Conservation (phyloP, 2,113 vertebrate genomes). For the Poecile atricapillus region DNA sequence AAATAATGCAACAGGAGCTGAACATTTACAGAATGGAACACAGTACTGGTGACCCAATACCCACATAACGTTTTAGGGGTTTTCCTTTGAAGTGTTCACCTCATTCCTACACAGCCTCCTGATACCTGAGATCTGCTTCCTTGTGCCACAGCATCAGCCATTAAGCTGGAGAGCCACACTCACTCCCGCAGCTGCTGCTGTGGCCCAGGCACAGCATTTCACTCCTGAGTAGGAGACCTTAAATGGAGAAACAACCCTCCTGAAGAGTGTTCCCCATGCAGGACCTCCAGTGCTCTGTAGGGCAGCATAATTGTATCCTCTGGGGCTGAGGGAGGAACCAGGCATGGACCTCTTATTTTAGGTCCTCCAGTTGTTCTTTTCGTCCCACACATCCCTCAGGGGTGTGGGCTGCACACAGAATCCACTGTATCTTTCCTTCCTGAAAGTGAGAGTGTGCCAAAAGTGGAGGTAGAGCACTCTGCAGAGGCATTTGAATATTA, state of each 20-base stretch:
- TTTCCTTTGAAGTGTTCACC: not conserved
- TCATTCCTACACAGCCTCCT: not conserved
- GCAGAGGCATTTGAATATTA: not conserved
- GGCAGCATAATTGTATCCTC: not conserved
- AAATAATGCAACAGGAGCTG: not conserved
- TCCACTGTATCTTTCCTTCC: not conserved
- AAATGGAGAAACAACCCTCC: accelerated
- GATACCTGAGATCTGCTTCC: not conserved
- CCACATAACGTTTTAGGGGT: not conserved
- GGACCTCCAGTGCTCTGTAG: not conserved
- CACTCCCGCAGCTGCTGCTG: not conserved
- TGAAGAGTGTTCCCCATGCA: not conserved
- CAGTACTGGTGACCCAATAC: not conserved
- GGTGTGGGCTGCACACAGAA: not conserved
- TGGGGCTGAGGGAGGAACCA: not conserved
- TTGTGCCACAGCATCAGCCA: not conserved
- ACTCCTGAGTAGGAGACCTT: not conserved
- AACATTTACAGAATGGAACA: not conserved
- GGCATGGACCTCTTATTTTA: not conserved
- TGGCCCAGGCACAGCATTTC: not conserved
- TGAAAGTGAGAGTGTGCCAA: not conserved
- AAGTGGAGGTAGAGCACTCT: not conserved
- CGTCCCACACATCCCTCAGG: not conserved
- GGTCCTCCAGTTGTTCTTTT: not conserved
- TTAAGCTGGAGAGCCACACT: accelerated